A percentile compares a stretch with the other conserved stretches of the same genome.
Evolutionary conservation across 2,113 vertebrate genomes (phyloP).

Genomic region (Copsychus sechellarum): DNA sequence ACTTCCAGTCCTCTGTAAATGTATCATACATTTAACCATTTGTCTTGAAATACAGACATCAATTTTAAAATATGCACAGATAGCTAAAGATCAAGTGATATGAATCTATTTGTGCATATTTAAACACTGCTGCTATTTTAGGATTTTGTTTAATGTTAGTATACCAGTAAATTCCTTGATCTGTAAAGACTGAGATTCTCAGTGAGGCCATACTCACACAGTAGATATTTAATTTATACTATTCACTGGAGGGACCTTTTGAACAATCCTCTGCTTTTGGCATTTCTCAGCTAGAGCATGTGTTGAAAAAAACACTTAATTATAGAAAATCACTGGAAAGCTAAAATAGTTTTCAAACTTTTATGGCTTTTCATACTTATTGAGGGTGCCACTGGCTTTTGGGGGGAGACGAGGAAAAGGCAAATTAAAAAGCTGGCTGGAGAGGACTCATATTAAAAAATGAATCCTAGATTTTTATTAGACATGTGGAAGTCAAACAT

Average conservation of each 20-base stretch:
- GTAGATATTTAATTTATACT: constrained; percentile 56
- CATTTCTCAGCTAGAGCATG: constrained; percentile 47
- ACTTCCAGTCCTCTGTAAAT: constrained; percentile 17
- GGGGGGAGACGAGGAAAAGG: background rate
- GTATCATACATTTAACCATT: constrained; percentile 19
- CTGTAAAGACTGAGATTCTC: constrained; percentile 34
- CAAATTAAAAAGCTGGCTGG: background rate
- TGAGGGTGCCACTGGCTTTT: constrained; percentile 26
- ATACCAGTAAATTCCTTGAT: constrained; percentile 44
- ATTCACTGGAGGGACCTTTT: constrained; percentile 40
- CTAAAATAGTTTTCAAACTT: constrained; percentile 64
- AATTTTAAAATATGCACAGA: constrained; percentile 49
- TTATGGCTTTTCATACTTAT: constrained; percentile 15
- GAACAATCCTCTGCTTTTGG: constrained; percentile 42
- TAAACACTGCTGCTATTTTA: constrained; percentile 41
- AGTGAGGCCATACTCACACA: constrained; percentile 42
- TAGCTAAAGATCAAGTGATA: constrained; percentile 54
- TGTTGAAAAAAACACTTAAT: constrained; percentile 57
- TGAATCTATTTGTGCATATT: constrained; percentile 45
- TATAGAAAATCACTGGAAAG: constrained; percentile 72
- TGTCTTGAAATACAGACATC: constrained; percentile 54
- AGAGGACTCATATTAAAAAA: background rate
- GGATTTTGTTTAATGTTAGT: constrained; percentile 33
- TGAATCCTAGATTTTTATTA: background rate
- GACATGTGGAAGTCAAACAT: background rate